These are phyloP conservation scores for Danio albolineatus DNA, from an alignment of 2,797 vertebrate species.

Conservation along the genomic window DNA sequence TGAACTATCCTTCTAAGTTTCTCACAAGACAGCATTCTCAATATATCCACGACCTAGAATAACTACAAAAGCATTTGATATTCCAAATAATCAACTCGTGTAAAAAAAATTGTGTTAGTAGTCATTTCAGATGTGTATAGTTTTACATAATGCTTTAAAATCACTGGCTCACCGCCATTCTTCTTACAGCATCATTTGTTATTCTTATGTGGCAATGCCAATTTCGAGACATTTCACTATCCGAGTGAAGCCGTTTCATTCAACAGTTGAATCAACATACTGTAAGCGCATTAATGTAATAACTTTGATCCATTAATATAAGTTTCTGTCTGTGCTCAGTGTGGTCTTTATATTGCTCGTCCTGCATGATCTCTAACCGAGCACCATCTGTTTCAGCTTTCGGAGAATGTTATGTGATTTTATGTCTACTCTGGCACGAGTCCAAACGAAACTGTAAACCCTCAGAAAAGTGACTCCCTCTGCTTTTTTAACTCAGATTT, in stretches of 20 bases:
- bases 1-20: too few relatives aligned
- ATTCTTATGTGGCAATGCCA: neutral
- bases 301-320: neutral
- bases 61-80: neutral
- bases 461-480: neutral
- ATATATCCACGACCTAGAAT: neutral
- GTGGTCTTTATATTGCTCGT: neutral
- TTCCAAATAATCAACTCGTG: neutral
- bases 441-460: neutral
- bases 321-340: neutral
- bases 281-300: neutral
- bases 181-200: neutral
- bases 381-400: constrained; percentile 26
- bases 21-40: too few relatives aligned
- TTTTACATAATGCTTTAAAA: constrained; percentile 41
- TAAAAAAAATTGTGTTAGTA: too few relatives aligned
- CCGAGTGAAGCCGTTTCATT: neutral
- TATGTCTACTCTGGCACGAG: neutral
- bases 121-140: neutral
- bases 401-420: neutral
- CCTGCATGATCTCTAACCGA: neutral
- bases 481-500: neutral
- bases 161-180: neutral
- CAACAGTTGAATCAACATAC: neutral
- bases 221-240: neutral